Conservation (phyloP, 2,888 invertebrate genomes). For the Sipunculus nudus region DNA sequence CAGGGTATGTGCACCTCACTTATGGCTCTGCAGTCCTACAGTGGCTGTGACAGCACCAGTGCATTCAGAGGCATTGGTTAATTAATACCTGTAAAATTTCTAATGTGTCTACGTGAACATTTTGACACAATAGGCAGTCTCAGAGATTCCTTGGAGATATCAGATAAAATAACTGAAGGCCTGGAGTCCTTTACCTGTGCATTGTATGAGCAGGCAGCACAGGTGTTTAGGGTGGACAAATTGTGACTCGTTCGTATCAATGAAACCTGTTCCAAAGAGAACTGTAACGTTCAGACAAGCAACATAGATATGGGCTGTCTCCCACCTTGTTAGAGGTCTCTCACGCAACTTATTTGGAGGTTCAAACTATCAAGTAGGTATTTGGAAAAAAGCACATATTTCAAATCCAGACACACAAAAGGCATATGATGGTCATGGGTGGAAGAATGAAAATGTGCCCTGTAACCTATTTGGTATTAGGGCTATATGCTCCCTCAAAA, state of each 20-base stretch:
- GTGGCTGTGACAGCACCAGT: slow-evolving; percentile 24
- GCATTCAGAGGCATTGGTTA: slow-evolving; percentile 23
- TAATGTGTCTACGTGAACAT: not conserved
- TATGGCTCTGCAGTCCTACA: slow-evolving; percentile 24
- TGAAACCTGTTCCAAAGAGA: not conserved
- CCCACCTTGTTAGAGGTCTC: slow-evolving; percentile 6
- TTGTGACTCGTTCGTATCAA: not conserved
- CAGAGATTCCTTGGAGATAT: slow-evolving; percentile 10
- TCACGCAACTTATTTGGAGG: slow-evolving; percentile 13
- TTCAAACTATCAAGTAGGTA: slow-evolving; percentile 14
- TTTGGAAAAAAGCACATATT: no score
- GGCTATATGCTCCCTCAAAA: no score
- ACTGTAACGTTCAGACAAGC: not conserved
- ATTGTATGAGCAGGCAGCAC: slow-evolving; percentile 15
- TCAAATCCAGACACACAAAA: no score
- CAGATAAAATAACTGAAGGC: slow-evolving; percentile 1
- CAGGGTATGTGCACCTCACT: slow-evolving; percentile 10
- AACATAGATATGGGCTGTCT: slow-evolving; percentile 21
- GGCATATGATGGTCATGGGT: no score
- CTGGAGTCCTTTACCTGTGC: slow-evolving; percentile 21
- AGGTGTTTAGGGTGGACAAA: slow-evolving; percentile 6
- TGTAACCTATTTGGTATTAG: no score
- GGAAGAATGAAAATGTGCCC: no score
- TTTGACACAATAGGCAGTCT: not conserved
- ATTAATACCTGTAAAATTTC: slow-evolving; percentile 11